Conservation (phyloP, 1,140 invertebrate genomes). For the Cephus cinctus region DNA sequence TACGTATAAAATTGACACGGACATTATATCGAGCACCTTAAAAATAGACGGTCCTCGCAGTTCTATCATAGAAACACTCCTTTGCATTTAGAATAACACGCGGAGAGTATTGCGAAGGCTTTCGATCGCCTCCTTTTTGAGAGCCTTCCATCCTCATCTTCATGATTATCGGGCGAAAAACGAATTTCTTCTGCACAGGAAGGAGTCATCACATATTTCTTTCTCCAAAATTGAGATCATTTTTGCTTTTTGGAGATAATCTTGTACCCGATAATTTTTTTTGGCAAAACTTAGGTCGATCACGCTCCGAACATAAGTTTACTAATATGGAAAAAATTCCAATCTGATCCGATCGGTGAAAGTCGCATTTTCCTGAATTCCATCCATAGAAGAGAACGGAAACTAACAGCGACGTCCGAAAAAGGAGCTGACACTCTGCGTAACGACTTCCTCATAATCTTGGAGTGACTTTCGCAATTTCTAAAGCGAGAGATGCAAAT, state of each 20-base stretch:
- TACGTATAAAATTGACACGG: slow-evolving; percentile 4
- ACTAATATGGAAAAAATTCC: slow-evolving; percentile 29
- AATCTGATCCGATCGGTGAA: slow-evolving; percentile 17
- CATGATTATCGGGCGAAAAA: too few relatives aligned
- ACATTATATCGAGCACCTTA: neutral
- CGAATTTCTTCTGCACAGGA: too few relatives aligned
- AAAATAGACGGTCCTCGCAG: neutral
- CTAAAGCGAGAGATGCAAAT: slow-evolving; percentile 5
- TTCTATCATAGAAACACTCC: slow-evolving; percentile 3
- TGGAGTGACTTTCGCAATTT: slow-evolving; percentile 7
- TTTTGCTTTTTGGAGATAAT: too few relatives aligned
- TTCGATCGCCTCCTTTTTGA: too few relatives aligned
- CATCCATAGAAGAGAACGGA: slow-evolving; percentile 27
- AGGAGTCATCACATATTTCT: too few relatives aligned
- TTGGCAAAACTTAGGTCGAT: too few relatives aligned
- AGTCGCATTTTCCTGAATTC: slow-evolving; percentile 25
- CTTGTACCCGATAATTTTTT: too few relatives aligned
- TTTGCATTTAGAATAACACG: too few relatives aligned
- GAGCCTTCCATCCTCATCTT: too few relatives aligned
- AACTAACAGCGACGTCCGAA: slow-evolving; percentile 14
- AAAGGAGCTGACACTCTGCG: slow-evolving; percentile 18
- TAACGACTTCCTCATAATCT: slow-evolving; percentile 12
- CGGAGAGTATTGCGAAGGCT: slow-evolving; percentile 15
- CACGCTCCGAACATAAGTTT: slow-evolving; percentile 12
- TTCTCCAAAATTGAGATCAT: too few relatives aligned